phyloP scores from a whole-genome alignment of 2,888 invertebrate genomes.

The Agriopis aurantiaria region DNA sequence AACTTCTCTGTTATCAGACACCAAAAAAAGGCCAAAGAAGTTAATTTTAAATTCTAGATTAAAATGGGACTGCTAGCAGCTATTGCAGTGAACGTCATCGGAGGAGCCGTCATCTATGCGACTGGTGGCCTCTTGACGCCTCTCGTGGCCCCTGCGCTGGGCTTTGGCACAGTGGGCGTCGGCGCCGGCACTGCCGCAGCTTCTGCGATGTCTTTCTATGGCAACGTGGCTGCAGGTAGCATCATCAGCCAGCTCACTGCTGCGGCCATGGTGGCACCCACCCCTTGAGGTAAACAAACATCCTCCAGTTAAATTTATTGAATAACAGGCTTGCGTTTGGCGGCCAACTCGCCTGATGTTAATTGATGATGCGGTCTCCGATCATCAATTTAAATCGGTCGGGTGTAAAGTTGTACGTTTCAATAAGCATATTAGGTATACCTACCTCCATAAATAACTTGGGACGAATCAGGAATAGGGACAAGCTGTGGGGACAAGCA shows the following conservation, averaged over 20 bases:
- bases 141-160: conserved; percentile 64
- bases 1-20: no score
- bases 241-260: conserved; percentile 70
- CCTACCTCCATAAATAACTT: no score
- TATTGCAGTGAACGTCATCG: conserved; percentile 60
- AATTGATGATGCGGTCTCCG: no score
- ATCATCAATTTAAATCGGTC: no score
- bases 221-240: conserved; percentile 72
- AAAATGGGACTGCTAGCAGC: conserved; percentile 67
- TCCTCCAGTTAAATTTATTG: not conserved
- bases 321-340: no score
- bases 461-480: no score
- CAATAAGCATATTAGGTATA: no score
- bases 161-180: conserved; percentile 68
- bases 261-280: conserved; percentile 73
- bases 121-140: conserved; percentile 68
- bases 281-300: conserved; percentile 58
- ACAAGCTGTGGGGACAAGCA: no score
- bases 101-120: conserved; percentile 64
- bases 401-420: no score
- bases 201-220: conserved; percentile 70
- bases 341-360: no score
- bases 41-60: conserved; percentile 5
- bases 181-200: conserved; percentile 69
- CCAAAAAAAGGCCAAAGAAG: no score